Conservation (phyloP, 2,113 vertebrate genomes). For the Probosciger aterrimus region DNA sequence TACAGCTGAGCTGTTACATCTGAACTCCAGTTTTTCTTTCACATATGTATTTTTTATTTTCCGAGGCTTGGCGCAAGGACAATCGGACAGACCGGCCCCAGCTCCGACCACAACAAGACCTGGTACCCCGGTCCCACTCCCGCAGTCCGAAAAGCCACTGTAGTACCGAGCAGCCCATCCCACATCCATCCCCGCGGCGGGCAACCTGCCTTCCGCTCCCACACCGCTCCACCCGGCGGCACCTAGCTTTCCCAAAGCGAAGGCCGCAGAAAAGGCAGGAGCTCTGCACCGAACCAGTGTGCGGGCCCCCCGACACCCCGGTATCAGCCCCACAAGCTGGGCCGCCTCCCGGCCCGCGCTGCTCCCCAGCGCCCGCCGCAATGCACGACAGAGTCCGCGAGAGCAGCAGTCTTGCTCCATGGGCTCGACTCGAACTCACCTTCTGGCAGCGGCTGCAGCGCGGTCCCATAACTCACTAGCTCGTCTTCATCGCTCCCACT, state of each 20-base stretch:
- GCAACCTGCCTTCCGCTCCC: background rate
- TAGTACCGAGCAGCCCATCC: rapidly evolving
- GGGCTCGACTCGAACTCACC: conserved; percentile 58
- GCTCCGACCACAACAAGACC: rapidly evolving
- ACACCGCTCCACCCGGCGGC: rapidly evolving
- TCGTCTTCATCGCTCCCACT: conserved; percentile 81
- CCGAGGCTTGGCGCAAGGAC: background rate
- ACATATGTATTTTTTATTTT: background rate
- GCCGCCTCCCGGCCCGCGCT: background rate
- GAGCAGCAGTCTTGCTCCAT: too few species aligned
- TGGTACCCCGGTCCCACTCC: background rate
- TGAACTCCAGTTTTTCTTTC: too few species aligned
- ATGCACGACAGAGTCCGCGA: rapidly evolving
- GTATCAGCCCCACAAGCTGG: background rate
- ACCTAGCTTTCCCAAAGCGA: rapidly evolving
- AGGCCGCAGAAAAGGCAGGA: background rate
- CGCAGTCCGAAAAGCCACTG: rapidly evolving
- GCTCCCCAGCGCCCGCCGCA: background rate
- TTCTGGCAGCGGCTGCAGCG: conserved; percentile 84
- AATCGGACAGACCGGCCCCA: rapidly evolving
- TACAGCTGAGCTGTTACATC: rapidly evolving
- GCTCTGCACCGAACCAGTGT: too few species aligned
- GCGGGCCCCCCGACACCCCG: background rate
- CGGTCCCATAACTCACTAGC: conserved; percentile 79
- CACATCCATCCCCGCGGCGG: rapidly evolving